These are phyloP conservation scores for Chaenocephalus aceratus DNA, from an alignment of 2,113 vertebrate species.

Conservation along the genomic window DNA sequence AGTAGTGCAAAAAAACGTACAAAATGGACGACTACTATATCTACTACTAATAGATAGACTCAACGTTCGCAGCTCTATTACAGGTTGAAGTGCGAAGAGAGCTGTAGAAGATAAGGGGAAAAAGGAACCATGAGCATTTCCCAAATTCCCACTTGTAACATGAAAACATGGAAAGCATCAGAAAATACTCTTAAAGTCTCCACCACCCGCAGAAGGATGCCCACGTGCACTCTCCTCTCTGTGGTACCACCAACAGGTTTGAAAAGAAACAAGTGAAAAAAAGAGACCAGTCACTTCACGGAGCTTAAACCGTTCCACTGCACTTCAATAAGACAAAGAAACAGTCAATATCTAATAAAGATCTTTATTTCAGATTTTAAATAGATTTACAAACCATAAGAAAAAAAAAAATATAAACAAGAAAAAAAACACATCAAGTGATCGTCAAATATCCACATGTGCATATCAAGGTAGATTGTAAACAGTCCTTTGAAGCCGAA, in stretches of 20 bases:
- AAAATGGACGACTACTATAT: no score
- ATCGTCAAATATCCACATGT: slow-evolving; percentile 80
- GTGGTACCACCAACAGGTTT: neutral
- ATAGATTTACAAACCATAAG: slow-evolving; percentile 86
- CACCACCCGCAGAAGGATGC: slow-evolving; percentile 48
- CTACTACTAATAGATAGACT: no score
- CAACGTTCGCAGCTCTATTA: no score
- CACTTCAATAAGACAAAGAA: no score
- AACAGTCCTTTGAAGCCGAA: slow-evolving; percentile 79
- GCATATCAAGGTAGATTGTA: slow-evolving; percentile 82
- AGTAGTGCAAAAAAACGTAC: no score
- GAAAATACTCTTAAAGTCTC: slow-evolving; percentile 64
- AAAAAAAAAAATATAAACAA: slow-evolving; percentile 71
- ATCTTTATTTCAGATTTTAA: slow-evolving; percentile 87
- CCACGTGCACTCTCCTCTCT: slow-evolving; percentile 20
- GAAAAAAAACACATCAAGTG: slow-evolving; percentile 70
- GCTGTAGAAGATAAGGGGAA: neutral
- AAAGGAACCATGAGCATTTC: neutral
- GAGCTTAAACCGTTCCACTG: no score
- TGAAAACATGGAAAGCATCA: slow-evolving; percentile 43
- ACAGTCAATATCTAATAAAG: slow-evolving; percentile 78
- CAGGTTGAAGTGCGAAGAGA: neutral
- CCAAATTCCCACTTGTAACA: neutral
- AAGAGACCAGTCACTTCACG: no score
- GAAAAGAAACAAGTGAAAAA: neutral